Percentiles rank a stretch among this genome's conserved stretches.
These are phyloP conservation scores for Epirrhoe alternata DNA, from an alignment of 2,888 invertebrate genomes.

Conservation along the genomic window DNA sequence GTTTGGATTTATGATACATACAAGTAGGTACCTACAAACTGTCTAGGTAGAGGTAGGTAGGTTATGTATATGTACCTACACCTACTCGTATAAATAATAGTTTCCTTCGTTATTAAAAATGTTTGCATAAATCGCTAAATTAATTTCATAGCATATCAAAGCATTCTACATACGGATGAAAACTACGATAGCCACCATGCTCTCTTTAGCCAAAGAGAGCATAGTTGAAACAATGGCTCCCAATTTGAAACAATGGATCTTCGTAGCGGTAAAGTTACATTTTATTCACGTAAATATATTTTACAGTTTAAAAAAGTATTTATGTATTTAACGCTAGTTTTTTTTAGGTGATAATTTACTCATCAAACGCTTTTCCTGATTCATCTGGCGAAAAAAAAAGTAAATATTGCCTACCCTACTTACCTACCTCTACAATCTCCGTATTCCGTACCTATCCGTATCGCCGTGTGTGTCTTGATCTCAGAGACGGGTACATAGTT, in stretches of 20 bases:
- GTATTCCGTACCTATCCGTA: too few species aligned
- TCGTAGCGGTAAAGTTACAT: slow-evolving; percentile 55
- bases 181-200: slow-evolving; percentile 53
- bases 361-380: slow-evolving; percentile 44
- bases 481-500: too few species aligned
- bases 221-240: slow-evolving; percentile 14
- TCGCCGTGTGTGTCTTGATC: too few species aligned
- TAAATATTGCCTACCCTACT: slow-evolving; percentile 42
- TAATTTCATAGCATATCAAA: slow-evolving; percentile 65
- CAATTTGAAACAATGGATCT: slow-evolving; percentile 51
- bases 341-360: slow-evolving; percentile 32
- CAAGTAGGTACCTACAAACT: slow-evolving; percentile 1
- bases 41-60: not conserved
- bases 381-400: slow-evolving; percentile 52
- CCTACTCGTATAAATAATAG: slow-evolving; percentile 7
- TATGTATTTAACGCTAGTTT: not conserved
- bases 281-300: not conserved
- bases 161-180: slow-evolving; percentile 38
- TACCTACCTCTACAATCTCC: not conserved
- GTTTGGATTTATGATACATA: not conserved
- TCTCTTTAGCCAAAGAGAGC: slow-evolving; percentile 42
- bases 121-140: slow-evolving; percentile 48
- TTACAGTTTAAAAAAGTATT: not conserved
- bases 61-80: slow-evolving; percentile 6
- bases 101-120: too few species aligned